A percentile compares a stretch with the other conserved stretches of the same genome.
Evolutionary conservation across 2,797 vertebrate genomes (phyloP).

Genomic region (Danio tinwini): DNA sequence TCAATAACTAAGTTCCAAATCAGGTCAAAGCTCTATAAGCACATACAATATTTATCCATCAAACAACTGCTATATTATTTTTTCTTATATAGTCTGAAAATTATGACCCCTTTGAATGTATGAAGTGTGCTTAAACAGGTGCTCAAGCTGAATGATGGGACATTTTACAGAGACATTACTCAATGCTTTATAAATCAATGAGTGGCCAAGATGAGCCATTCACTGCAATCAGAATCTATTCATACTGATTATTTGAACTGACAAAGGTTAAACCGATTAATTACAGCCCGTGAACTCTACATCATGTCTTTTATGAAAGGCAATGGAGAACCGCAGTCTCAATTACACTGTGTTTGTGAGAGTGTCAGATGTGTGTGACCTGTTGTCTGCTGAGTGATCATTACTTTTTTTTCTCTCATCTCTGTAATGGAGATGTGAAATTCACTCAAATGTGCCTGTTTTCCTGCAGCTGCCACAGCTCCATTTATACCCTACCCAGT

Average conservation of each 20-base stretch:
- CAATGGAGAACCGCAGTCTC: slow-evolving; percentile 62
- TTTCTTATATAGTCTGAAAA: too few species aligned
- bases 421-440: slow-evolving; percentile 79
- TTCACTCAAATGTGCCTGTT: slow-evolving; percentile 74
- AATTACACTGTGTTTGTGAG: slow-evolving; percentile 56
- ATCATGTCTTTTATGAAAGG: slow-evolving; percentile 67
- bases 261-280: slow-evolving; percentile 57
- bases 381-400: slow-evolving; percentile 76
- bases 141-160: not conserved
- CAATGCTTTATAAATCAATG: not conserved
- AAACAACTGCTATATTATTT: too few species aligned
- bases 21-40: too few species aligned
- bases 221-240: slow-evolving; percentile 30
- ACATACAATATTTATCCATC: too few species aligned
- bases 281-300: slow-evolving; percentile 64
- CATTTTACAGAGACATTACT: slow-evolving; percentile 15
- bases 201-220: slow-evolving; percentile 21
- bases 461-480: slow-evolving; percentile 58
- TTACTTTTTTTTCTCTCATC: slow-evolving; percentile 70
- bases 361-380: slow-evolving; percentile 55
- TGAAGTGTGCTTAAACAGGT: not conserved
- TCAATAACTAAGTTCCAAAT: too few species aligned
- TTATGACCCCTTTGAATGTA: not conserved
- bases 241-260: slow-evolving; percentile 46
- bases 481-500: slow-evolving; percentile 11